phyloP scores from a whole-genome alignment of 1,140 invertebrate genomes.

The Bombus cullumanus region DNA sequence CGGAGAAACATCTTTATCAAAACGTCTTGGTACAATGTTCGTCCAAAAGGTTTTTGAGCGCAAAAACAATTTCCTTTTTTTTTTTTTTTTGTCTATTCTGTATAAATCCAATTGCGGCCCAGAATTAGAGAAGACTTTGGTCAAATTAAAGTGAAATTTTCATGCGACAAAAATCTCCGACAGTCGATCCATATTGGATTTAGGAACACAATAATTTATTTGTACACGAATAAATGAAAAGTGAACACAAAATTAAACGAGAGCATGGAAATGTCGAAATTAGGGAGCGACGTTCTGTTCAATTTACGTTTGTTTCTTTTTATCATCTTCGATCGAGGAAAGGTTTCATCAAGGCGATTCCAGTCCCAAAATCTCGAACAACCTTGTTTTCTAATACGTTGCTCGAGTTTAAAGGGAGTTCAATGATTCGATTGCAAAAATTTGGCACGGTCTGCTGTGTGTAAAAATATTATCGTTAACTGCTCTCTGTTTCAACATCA shows the following conservation, averaged over 20 bases:
- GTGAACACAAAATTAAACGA: conserved; percentile 55
- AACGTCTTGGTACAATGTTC: neutral
- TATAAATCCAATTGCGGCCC: conserved; percentile 26
- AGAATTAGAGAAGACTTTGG: conserved; percentile 48
- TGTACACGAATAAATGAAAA: conserved; percentile 46
- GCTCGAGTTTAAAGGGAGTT: conserved; percentile 43
- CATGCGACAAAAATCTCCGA: conserved; percentile 18
- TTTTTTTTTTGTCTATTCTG: neutral
- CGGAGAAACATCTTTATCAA: neutral
- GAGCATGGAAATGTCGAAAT: conserved; percentile 31
- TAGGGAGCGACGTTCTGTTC: neutral
- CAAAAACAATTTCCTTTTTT: neutral
- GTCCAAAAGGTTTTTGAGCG: neutral
- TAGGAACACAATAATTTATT: conserved; percentile 65
- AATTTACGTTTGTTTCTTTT: neutral
- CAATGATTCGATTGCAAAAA: conserved; percentile 69
- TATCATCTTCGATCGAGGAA: neutral
- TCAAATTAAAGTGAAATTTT: conserved; percentile 29
- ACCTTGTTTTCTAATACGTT: neutral
- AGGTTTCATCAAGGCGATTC: neutral
- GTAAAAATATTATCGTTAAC: conserved; percentile 70
- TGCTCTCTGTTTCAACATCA: conserved; percentile 45
- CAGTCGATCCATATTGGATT: conserved; percentile 38
- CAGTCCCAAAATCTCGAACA: neutral
- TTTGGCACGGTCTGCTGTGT: conserved; percentile 75